phyloP scores from a whole-genome alignment of 1,140 invertebrate species.

The Venturia canescens region DNA sequence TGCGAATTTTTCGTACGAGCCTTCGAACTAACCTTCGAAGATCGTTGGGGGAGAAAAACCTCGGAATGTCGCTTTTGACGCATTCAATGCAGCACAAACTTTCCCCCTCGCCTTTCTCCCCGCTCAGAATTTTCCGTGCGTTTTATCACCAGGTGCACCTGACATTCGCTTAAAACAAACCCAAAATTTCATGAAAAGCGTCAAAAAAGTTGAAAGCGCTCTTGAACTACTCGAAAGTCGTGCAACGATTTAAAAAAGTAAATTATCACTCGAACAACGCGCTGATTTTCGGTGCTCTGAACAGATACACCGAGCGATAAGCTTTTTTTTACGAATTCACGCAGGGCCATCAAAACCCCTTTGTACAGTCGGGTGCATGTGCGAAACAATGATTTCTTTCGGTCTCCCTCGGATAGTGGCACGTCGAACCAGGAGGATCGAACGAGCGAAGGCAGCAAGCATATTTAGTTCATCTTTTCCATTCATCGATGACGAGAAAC shows the following conservation, averaged over 20 bases:
- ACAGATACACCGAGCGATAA: neutral
- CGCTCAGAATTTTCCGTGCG: no score
- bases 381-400: neutral
- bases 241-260: neutral
- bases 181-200: no score
- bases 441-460: neutral
- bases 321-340: neutral
- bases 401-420: neutral
- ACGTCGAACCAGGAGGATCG: neutral
- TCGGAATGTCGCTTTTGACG: neutral
- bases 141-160: no score
- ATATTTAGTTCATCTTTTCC: conserved; percentile 39
- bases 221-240: no score
- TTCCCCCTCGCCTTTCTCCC: neutral
- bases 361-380: conserved; percentile 5
- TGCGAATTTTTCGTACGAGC: neutral
- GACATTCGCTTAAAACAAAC: no score
- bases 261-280: neutral
- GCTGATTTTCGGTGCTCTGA: neutral
- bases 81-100: neutral
- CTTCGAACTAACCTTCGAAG: neutral
- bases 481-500: conserved; percentile 18
- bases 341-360: conserved; percentile 13
- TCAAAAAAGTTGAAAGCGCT: no score
- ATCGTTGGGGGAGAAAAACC: neutral